These are phyloP conservation scores for Tetragonisca angustula DNA, from an alignment of 2,888 invertebrate species.

Conservation along the genomic window DNA sequence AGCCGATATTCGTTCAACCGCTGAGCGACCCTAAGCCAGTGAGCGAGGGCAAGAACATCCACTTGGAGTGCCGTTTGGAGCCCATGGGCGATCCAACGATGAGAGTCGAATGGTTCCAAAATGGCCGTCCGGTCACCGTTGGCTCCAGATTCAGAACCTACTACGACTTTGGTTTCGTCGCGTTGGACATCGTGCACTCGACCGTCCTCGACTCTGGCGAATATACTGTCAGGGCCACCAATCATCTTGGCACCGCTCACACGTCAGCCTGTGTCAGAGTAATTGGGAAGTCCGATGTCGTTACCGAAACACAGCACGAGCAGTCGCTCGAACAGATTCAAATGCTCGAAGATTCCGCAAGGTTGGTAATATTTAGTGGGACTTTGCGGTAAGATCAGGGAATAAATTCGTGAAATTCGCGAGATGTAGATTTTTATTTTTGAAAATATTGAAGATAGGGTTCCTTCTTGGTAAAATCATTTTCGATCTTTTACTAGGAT, in stretches of 20 bases:
- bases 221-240: conserved; percentile 97
- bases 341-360: conserved; percentile 92
- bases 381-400: not conserved
- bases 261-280: conserved; percentile 96
- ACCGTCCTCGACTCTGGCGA: conserved; percentile 97
- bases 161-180: conserved; percentile 98
- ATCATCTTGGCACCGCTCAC: conserved; percentile 96
- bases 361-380: conserved; percentile 74
- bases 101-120: conserved; percentile 98
- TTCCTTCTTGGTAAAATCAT: not conserved
- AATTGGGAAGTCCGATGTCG: conserved; percentile 91
- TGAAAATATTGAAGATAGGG: not conserved
- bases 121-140: conserved; percentile 94
- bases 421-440: not conserved
- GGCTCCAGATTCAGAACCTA: conserved; percentile 97
- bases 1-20: conserved; percentile 97
- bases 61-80: conserved; percentile 95
- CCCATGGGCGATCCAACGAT: conserved; percentile 98
- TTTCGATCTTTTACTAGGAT: not conserved
- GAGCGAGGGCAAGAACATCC: conserved; percentile 95
- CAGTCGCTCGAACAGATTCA: conserved; percentile 96
- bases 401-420: not conserved
- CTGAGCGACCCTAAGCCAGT: conserved; percentile 94
- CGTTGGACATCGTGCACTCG: conserved; percentile 96
- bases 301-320: conserved; percentile 96